Evolutionary conservation across 2,797 vertebrate species (phyloP), one percentile per base, ranked within the genome.

Genomic region (Tympanoctomys barrerae): DNA sequence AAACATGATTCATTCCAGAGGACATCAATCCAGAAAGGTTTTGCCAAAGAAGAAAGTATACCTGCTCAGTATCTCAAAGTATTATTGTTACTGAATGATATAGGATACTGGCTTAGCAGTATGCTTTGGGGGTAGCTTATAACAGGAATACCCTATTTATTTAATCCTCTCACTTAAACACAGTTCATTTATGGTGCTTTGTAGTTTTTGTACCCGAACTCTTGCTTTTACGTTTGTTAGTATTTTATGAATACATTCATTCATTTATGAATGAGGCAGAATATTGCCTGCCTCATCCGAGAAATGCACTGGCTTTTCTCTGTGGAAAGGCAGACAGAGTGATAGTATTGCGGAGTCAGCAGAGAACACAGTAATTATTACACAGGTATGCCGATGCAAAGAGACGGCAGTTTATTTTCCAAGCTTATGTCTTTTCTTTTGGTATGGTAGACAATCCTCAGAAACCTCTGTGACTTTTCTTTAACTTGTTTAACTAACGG

Each of bases 401-500:
- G 57, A 88, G 8, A 70, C 70, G 83, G 61, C 61, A 42, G 8
- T 77, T 92, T 46, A 92, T 64, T 83, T 88, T 87, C 49, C 36
- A 54, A 36, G 14, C 42, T 88, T 49, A 18, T 57, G 71, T 73
- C 19, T 79, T 75, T 90, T 42, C 11, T 31, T 89, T 12, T 9
- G 46, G 21, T 49, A 6, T 28, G 22, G 19, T 82, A 36, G 66
- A 28, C 89, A 64, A 54, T 46, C 28, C 71, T 96, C n/a, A 61
- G 87, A 83, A 91, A 89, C 71, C 62, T 71, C 91, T 66, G 73
- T 92, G 89, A 94, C 82, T 91, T 94, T 96, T 36, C 77, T 54
- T 92, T 62, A 75, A 24, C 66, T 89, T 87, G 85, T 83, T 80
- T 89, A 61, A 79, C 39, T 92, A 94, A 54, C 6, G 52, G 70